Base-by-base conservation (phyloP, 2,888 invertebrate species). In the Drosophila anceps region DNA sequence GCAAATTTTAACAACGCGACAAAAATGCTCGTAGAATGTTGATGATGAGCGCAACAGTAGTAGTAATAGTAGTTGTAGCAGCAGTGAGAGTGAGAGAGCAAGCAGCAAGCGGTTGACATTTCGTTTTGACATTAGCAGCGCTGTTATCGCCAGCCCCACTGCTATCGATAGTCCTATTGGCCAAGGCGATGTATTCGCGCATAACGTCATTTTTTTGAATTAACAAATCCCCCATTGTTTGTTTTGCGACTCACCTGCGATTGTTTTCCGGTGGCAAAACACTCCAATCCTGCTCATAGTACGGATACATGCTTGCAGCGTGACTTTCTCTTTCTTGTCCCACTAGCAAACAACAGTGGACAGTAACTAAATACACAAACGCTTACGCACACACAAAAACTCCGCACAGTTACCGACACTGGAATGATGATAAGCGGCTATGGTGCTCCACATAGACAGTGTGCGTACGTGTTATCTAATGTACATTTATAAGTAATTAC, bases 231-330 rank as follows among this genome's bases (percentile, higher is more conserved):
- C 20, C 15, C 24, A 24, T 8, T 44, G 18, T 4, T n/a, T 27
- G 0, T 41, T 54, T 35, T 13, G n/a, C 20, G 33, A 79, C 91
- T 93, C 94, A 97, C 97, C 97, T 96, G 94, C 97, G 94, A 91
- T 97, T 97, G 82, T 96, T 95, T 93, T 97, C 97, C 68, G 96
- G 96, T 75, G 97, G 97, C 87, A 97, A 94, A 83, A 97, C 95
- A 93, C 97, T 97, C 96, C 96, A 96, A 92, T 97, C 97, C 69
- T 96, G 95, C 93, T 97, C 97, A 92, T 96, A 96, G 91, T 93
- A 93, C 7, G 93, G 93, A 90, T 92, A 92, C 93, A 93, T 92
- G 69, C 58, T 66, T 62, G 31, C 27, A 24, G 41, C 54, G 58
- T 72, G 35, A 43, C 33, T 48, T n/a, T 67, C n/a, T 13, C 27